Conservation (phyloP, 1,140 invertebrate genomes). For the Hermetia illucens region DNA sequence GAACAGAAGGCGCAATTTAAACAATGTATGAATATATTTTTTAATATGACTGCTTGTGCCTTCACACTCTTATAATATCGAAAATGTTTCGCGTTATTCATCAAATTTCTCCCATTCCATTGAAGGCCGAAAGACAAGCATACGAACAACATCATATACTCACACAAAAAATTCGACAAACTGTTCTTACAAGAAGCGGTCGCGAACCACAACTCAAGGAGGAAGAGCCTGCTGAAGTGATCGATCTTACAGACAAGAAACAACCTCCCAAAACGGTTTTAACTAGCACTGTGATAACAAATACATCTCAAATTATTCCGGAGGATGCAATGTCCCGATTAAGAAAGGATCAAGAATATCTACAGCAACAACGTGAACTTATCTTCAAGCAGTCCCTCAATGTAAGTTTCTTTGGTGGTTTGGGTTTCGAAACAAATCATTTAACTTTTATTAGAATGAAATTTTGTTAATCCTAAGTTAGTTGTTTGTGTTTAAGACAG, state of each 20-base stretch:
- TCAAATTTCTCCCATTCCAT: too few species aligned
- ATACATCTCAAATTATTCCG: slow-evolving; percentile 40
- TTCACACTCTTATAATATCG: too few species aligned
- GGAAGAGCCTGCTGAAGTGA: slow-evolving; percentile 52
- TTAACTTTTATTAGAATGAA: too few species aligned
- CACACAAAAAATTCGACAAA: slow-evolving; percentile 77
- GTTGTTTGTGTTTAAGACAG: too few species aligned
- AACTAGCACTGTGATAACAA: slow-evolving; percentile 70
- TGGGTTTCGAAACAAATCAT: too few species aligned
- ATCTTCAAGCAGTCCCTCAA: slow-evolving; percentile 16
- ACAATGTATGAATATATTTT: too few species aligned
- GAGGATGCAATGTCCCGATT: slow-evolving; percentile 10
- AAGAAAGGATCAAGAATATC: slow-evolving; percentile 38
- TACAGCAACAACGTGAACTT: slow-evolving; percentile 40
- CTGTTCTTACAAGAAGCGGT: slow-evolving; percentile 63
- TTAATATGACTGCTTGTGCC: too few species aligned
- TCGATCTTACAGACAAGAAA: slow-evolving; percentile 62
- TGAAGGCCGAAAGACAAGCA: slow-evolving; percentile 37
- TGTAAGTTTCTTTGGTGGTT: slow-evolving; percentile 4
- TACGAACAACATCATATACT: slow-evolving; percentile 42
- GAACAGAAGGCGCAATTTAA: too few species aligned
- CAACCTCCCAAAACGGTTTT: slow-evolving; percentile 48
- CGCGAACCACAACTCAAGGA: slow-evolving; percentile 38
- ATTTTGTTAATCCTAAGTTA: too few species aligned
- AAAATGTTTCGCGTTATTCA: too few species aligned